Base-by-base conservation (phyloP, 2,888 invertebrate genomes). In the Pemphredon lugubris region DNA sequence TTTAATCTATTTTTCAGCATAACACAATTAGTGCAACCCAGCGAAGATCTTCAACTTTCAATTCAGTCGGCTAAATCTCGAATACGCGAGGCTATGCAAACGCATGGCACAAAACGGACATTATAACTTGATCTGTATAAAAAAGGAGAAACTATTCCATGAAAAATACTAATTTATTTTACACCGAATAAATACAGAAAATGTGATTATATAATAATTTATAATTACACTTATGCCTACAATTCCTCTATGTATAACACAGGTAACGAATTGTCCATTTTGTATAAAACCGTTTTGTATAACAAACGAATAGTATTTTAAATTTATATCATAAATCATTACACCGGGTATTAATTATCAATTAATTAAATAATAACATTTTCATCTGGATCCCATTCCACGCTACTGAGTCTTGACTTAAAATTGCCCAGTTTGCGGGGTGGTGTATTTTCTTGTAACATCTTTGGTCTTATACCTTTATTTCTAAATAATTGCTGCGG, bases 381-480 rank as follows among this genome's bases (percentile, higher is more conserved):
- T 23, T 82, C 81, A 61, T 88, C 83, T 4, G 82, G 67, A 69
- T 88, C 88, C 88, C 88, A 88, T 5, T 86, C 81, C 5, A 73
- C 80, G 2, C 68, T 69, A 53, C 73, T 83, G 5, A 80, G 42
- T 64, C 78, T 87, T n/a, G 78, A 44, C 11, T 73, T 81, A 6
- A 9, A 32, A 18, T 64, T 53, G 30, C 65, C 74, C 48, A 63
- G 79, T 37, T 83, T 85, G 9, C 75, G 77, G 0, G 87, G 86
- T 13, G 86, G 82, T 6, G 87, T 86, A 58, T 88, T 88, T 45
- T 88, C 87, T 55, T 86, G 85, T 9, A 83, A 82, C 44, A 59
- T 64, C 42, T 72, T 72, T 9, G 75, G 58, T 9, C 64, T 55
- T 2, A 75, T 67, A 21, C 34, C 66, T 60, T 82, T 87, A 30